Base-by-base conservation (phyloP, 1,140 invertebrate species). In the Eulimnadia texana region DNA sequence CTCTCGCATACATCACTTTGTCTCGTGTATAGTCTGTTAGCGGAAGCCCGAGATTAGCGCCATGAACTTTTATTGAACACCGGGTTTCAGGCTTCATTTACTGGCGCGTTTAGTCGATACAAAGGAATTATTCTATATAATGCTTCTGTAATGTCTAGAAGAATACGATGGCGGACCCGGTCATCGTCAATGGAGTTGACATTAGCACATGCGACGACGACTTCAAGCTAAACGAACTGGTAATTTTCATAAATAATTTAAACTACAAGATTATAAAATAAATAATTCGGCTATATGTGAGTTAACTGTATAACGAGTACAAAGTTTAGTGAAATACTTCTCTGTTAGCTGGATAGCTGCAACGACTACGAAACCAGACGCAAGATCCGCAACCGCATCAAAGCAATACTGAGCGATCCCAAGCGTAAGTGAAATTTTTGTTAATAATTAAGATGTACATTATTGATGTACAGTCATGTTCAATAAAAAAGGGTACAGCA, bases 321-420 rank as follows among this genome's bases (percentile, higher is more conserved):
- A n/a, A n/a, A n/a, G n/a, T n/a, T n/a, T n/a, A n/a, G n/a, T n/a
- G n/a, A n/a, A n/a, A n/a, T n/a, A n/a, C n/a, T n/a, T n/a, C n/a
- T n/a, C n/a, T n/a, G n/a, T n/a, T 72, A 91, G 88, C 79, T 91
- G 76, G 88, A 89, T 73, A 80, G 82, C 72, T 84, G 86, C 70
- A 83, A 81, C 65, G 85, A 87, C 70, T 90, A 90, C 83, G 88
- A 92, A 72, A 85, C 87, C 70, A 79, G 88, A 69, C 83, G 86
- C 68, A 80, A 81, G 68, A 84, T 92, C 68, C 78, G 88, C 73
- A 79, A 80, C 67, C 80, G 88, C 74, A 79, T 92, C 64, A 70
- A 73, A 65, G 70, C 74, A 59, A 62, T 79, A 23, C 67, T 76
- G 62, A 73, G 74, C 19, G 69, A 70, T 42, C 68, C 72, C 61